Conservation (phyloP, 2,888 invertebrate genomes). For the Pristionchus arcanus region DNA sequence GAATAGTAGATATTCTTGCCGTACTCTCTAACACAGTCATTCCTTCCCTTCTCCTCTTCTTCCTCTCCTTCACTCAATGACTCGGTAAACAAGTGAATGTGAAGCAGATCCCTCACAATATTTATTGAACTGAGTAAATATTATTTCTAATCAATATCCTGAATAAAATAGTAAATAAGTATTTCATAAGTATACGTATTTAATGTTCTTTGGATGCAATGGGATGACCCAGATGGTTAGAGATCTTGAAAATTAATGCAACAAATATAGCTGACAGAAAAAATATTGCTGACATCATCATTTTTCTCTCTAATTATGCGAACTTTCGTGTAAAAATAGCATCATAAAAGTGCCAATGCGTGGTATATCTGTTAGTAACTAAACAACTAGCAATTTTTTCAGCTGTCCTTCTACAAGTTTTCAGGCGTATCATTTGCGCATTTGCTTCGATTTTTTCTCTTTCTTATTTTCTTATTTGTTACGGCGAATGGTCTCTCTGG, state of each 20-base stretch:
- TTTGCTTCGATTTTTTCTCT: background rate
- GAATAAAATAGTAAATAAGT: no score
- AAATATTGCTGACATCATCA: no score
- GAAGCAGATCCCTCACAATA: background rate
- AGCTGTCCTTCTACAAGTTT: background rate
- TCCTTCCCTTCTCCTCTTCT: background rate
- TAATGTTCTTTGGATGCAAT: no score
- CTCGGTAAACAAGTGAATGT: conserved; percentile 46
- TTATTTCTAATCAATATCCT: no score
- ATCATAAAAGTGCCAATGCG: background rate
- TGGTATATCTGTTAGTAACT: background rate
- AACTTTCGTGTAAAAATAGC: background rate
- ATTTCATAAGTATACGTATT: no score
- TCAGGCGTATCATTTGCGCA: background rate
- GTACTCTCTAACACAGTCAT: conserved; percentile 33
- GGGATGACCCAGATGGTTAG: no score
- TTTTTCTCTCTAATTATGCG: background rate
- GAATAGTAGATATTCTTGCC: background rate
- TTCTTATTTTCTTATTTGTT: background rate
- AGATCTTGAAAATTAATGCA: no score
- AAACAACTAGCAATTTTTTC: background rate
- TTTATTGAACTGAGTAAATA: background rate
- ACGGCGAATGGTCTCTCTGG: background rate
- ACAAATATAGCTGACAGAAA: no score
- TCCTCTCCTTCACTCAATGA: background rate